phyloP scores from a whole-genome alignment of 1,140 invertebrate species.

The Bombus balteatus region DNA sequence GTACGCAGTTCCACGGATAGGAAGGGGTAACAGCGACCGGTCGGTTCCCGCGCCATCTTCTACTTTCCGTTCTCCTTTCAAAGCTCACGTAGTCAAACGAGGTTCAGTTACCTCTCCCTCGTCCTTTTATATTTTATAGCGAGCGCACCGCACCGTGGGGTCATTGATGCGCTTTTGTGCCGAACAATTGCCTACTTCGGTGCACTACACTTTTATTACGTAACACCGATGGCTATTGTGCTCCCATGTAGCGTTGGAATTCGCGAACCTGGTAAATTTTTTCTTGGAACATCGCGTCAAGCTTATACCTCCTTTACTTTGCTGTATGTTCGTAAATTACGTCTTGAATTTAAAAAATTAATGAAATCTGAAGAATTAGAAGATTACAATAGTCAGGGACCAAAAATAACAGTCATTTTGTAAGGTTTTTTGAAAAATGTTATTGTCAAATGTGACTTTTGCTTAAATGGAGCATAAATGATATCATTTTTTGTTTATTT shows the following conservation, averaged over 20 bases:
- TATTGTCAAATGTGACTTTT: no score
- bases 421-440: no score
- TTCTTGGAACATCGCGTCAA: background rate
- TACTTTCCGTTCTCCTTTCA: slow-evolving; percentile 24
- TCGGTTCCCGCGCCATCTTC: background rate
- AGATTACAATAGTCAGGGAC: background rate
- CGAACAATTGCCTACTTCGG: slow-evolving; percentile 43
- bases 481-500: no score
- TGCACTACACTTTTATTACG: slow-evolving; percentile 40
- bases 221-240: slow-evolving; percentile 14
- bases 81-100: slow-evolving; percentile 23
- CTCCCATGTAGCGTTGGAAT: background rate
- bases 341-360: background rate
- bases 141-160: background rate
- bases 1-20: background rate
- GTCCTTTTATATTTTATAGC: slow-evolving; percentile 30
- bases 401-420: no score
- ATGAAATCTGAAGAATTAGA: background rate
- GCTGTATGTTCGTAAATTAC: background rate
- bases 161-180: slow-evolving; percentile 37
- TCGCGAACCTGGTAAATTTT: background rate
- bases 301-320: background rate
- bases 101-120: slow-evolving; percentile 17
- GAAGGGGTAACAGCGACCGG: background rate
- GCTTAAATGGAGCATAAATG: no score